Evolutionary conservation across 2,113 vertebrate genomes (phyloP).

Genomic region (Pelmatolapia mariae): DNA sequence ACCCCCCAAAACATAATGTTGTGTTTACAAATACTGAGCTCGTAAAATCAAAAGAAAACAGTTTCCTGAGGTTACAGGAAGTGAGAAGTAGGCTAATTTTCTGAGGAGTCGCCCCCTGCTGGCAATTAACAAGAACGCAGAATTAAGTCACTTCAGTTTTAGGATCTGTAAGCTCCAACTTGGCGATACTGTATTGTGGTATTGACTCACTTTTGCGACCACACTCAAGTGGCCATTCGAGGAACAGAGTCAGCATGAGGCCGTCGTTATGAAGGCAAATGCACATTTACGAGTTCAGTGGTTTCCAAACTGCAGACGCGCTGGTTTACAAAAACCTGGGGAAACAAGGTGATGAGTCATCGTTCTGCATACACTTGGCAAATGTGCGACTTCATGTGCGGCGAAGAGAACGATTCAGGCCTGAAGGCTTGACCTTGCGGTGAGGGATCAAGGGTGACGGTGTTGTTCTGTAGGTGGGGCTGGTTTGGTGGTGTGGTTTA

Average conservation of each 20-base stretch:
- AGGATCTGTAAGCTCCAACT: neutral
- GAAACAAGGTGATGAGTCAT: neutral
- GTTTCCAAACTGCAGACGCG: neutral
- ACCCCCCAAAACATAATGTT: neutral
- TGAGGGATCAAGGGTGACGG: neutral
- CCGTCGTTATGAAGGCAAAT: neutral
- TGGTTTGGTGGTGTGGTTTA: neutral
- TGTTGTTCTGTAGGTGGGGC: neutral
- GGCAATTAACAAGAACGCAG: neutral
- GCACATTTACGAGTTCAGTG: neutral
- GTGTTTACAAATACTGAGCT: neutral
- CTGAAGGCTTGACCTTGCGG: neutral
- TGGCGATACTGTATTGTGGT: fast-evolving
- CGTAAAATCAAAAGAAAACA: fast-evolving
- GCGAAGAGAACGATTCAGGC: neutral
- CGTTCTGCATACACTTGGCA: neutral
- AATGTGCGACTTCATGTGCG: fast-evolving
- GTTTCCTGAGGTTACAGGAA: neutral
- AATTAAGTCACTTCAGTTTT: neutral
- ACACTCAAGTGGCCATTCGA: neutral
- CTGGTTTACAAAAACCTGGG: neutral
- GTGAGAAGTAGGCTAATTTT: neutral
- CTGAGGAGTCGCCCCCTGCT: neutral
- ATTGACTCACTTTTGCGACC: neutral
- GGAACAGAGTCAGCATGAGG: neutral